Conservation (phyloP, 2,113 vertebrate genomes). For the Montifringilla adamsi region DNA sequence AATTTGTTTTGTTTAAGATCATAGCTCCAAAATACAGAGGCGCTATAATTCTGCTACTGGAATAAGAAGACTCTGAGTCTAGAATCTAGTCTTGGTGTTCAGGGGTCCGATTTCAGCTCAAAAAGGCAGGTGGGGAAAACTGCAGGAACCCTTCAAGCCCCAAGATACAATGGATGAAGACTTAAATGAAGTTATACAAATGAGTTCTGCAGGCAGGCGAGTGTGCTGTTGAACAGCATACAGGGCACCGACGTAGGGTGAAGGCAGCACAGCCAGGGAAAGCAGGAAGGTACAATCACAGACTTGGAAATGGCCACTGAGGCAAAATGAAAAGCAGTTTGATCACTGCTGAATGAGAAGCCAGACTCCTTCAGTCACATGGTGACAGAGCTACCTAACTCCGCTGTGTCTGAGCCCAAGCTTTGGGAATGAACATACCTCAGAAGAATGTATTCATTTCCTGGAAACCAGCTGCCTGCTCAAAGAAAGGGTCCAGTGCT, state of each 20-base stretch:
- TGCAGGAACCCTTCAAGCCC: not conserved
- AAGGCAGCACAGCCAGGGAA: not conserved
- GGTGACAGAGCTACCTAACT: not conserved
- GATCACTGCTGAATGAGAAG: not conserved
- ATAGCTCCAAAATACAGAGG: not conserved
- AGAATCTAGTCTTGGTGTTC: not conserved
- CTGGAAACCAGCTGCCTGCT: not conserved
- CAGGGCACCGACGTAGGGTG: rapidly evolving
- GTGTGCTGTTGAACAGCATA: not conserved
- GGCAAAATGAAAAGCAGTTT: not conserved
- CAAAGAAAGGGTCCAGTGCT: not conserved
- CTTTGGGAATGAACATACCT: not conserved
- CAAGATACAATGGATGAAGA: not conserved
- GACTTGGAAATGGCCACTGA: not conserved
- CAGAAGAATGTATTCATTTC: not conserved
- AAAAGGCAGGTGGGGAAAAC: not conserved
- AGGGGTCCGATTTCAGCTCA: not conserved
- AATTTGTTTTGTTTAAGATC: not conserved
- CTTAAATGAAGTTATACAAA: not conserved
- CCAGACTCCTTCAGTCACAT: not conserved
- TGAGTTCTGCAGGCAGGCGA: not conserved
- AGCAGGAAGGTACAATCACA: not conserved
- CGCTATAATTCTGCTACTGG: not conserved
- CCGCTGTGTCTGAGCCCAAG: not conserved
- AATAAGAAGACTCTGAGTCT: not conserved